Evolutionary conservation across 1,140 invertebrate genomes (phyloP).

Genomic region (Apis cerana): DNA sequence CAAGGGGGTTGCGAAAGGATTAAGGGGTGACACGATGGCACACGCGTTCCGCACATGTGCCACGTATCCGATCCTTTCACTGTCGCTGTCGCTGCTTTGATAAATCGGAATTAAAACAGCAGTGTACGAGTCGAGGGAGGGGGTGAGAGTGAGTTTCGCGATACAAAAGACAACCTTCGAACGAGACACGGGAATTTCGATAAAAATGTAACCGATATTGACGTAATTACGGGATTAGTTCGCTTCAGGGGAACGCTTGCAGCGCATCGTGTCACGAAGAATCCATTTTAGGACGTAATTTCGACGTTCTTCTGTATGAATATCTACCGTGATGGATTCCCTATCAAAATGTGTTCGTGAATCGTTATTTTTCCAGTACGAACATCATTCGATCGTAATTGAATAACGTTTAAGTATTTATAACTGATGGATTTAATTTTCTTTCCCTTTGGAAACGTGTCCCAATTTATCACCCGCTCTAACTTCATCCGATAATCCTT

Average conservation of each 20-base stretch:
- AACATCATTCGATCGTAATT: too few relatives aligned
- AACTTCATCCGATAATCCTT: not conserved
- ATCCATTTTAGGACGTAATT: not conserved
- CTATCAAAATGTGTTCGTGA: too few relatives aligned
- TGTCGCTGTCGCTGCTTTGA: slow-evolving; percentile 59
- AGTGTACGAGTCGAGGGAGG: not conserved
- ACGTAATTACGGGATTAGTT: slow-evolving; percentile 26
- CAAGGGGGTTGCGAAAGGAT: slow-evolving; percentile 58
- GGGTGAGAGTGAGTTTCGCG: not conserved
- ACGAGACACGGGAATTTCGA: slow-evolving; percentile 23
- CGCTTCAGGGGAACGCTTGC: too few relatives aligned
- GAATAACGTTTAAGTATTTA: too few relatives aligned
- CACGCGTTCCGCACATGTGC: slow-evolving; percentile 54
- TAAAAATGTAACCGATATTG: slow-evolving; percentile 21
- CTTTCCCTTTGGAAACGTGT: not conserved
- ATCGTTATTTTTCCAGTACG: not conserved
- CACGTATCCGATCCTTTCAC: slow-evolving; percentile 52
- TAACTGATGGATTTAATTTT: not conserved
- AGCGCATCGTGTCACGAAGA: not conserved
- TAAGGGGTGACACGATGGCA: slow-evolving; percentile 59
- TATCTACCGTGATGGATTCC: not conserved
- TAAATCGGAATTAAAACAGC: slow-evolving; percentile 64
- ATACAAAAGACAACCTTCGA: slow-evolving; percentile 1
- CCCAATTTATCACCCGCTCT: not conserved
- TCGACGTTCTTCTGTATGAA: not conserved